Evolutionary conservation across 2,888 invertebrate genomes (phyloP).

Genomic region (Dasysyrphus tricinctus): DNA sequence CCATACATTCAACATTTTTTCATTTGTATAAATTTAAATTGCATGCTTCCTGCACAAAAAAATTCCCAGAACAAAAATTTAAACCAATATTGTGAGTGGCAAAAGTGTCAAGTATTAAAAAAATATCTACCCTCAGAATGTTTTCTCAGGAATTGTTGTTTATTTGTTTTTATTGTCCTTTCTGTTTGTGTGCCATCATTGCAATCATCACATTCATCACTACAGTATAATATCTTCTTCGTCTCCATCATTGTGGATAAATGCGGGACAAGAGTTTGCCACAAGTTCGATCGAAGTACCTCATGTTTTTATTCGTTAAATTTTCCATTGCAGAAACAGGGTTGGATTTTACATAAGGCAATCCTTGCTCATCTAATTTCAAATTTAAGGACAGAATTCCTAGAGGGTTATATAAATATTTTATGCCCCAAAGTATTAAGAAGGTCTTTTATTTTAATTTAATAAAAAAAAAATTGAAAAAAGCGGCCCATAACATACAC

Average conservation of each 20-base stretch:
- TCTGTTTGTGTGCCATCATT: constrained; percentile 42
- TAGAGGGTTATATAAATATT: neutral
- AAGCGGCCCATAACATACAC: neutral
- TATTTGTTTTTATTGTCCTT: constrained; percentile 44
- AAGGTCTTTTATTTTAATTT: neutral
- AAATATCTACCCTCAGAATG: constrained; percentile 2
- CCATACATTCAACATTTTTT: neutral
- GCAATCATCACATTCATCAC: constrained; percentile 66
- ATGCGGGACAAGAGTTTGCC: constrained; percentile 56
- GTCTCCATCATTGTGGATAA: constrained; percentile 38
- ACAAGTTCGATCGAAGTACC: neutral
- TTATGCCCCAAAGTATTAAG: neutral
- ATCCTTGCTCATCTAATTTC: neutral
- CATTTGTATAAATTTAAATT: constrained; percentile 6
- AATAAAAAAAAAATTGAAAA: too few relatives aligned
- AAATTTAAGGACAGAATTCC: neutral
- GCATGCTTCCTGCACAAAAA: constrained; percentile 10
- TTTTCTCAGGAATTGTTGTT: constrained; percentile 16
- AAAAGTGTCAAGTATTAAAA: neutral
- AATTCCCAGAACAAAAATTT: constrained; percentile 5
- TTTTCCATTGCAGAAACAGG: neutral
- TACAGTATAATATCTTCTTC: constrained; percentile 46
- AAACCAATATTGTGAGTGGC: neutral
- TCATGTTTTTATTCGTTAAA: neutral
- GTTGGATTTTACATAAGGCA: neutral